Evolutionary conservation across 2,797 vertebrate species (phyloP).

Genomic region (Coluber constrictor): DNA sequence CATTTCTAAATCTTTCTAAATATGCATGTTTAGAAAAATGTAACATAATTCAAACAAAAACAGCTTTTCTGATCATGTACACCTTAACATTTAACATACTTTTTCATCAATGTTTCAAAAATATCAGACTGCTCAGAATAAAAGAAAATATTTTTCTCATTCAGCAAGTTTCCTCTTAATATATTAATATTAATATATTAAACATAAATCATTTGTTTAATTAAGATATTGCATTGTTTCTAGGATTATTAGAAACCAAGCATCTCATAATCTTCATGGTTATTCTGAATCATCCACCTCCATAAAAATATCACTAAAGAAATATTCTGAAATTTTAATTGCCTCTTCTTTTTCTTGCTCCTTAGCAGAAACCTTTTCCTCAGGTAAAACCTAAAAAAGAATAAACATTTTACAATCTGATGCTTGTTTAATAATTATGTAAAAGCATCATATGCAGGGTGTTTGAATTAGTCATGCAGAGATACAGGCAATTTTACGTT

Average conservation of each 20-base stretch:
- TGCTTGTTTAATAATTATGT: not conserved
- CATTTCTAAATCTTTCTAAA: constrained; percentile 39
- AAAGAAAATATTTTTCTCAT: constrained; percentile 27
- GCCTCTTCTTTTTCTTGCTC: constrained; percentile 68
- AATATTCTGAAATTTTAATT: constrained; percentile 81
- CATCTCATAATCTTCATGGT: constrained; percentile 15
- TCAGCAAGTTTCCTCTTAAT: constrained; percentile 26
- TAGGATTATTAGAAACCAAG: constrained; percentile 14
- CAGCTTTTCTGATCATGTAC: constrained; percentile 13
- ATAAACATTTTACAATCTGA: constrained; percentile 6
- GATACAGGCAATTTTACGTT: not conserved
- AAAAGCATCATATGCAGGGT: not conserved
- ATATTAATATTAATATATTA: constrained; percentile 22
- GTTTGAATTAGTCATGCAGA: not conserved
- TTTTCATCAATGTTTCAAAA: constrained; percentile 33
- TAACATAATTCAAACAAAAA: constrained; percentile 35
- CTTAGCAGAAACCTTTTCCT: constrained; percentile 34
- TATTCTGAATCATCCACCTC: constrained; percentile 81
- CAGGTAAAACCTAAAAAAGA: constrained; percentile 58
- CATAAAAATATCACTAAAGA: constrained; percentile 92
- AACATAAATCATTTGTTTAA: constrained; percentile 19
- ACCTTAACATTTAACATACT: not conserved
- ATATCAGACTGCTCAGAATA: constrained; percentile 14
- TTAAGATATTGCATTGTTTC: constrained; percentile 41
- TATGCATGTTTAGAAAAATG: constrained; percentile 14